These are phyloP conservation scores for Acheta domesticus DNA, from an alignment of 2,888 invertebrate species.

Conservation along the genomic window DNA sequence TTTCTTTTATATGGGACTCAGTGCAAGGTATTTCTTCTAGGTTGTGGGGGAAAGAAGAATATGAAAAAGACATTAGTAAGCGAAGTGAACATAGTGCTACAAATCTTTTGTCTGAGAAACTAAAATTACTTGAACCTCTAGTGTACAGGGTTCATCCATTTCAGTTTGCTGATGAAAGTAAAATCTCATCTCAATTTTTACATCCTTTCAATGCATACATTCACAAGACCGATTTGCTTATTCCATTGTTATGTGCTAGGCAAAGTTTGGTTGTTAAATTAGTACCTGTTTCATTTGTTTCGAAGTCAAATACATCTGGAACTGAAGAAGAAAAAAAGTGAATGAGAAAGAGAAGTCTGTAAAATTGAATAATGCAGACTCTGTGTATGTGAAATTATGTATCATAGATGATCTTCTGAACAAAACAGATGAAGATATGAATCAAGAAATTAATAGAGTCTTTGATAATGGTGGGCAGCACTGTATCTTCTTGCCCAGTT, in stretches of 20 bases:
- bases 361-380: not conserved
- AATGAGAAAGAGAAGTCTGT: not conserved
- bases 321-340: not conserved
- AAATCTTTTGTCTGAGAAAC: not conserved
- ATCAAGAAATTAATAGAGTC: conserved; percentile 19
- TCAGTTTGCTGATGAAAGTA: not conserved
- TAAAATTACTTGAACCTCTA: not conserved
- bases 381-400: conserved; percentile 34
- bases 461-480: conserved; percentile 10
- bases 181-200: conserved; percentile 32
- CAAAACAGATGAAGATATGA: conserved; percentile 31
- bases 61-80: not conserved
- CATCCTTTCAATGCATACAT: conserved; percentile 49
- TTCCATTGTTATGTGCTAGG: not conserved
- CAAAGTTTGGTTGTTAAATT: not conserved
- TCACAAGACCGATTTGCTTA: conserved; percentile 41
- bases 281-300: not conserved
- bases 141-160: conserved; percentile 38
- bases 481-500: conserved; percentile 53
- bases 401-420: conserved; percentile 43
- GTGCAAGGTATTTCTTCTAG: not conserved
- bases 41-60: not conserved
- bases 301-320: not conserved
- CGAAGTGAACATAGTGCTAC: not conserved
- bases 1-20: not conserved